Evolutionary conservation across 2,797 vertebrate genomes (phyloP).

Genomic region (Ibycter americanus): DNA sequence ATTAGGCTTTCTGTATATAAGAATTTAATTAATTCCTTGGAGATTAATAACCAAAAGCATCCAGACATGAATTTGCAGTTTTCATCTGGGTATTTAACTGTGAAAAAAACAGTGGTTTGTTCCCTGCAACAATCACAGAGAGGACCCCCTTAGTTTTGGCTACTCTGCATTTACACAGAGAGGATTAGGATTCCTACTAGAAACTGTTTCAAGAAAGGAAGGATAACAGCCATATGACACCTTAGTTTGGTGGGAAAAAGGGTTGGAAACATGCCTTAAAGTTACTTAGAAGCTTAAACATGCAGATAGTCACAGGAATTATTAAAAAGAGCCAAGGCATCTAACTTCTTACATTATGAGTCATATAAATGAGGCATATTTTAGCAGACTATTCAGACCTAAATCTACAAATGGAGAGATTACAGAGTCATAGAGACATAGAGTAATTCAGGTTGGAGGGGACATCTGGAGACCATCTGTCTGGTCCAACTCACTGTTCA

Average conservation of each 20-base stretch:
- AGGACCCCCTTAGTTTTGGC: not conserved
- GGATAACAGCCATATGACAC: not conserved
- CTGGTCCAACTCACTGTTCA: not conserved
- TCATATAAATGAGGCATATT: not conserved
- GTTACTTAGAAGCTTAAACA: not conserved
- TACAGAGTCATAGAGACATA: not conserved
- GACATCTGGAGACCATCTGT: not conserved
- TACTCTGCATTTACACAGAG: not conserved
- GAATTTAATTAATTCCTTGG: not conserved
- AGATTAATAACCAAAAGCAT: not conserved
- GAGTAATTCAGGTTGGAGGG: not conserved
- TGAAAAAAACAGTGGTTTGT: accelerated
- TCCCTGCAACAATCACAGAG: not conserved
- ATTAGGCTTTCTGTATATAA: not conserved
- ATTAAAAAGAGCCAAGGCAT: not conserved
- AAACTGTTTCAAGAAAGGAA: not conserved
- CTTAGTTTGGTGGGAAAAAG: not conserved
- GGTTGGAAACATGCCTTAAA: not conserved
- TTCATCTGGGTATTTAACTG: not conserved
- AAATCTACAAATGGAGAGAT: not conserved
- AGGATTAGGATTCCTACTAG: not conserved
- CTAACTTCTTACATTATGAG: not conserved
- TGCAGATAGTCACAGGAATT: not conserved
- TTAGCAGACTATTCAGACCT: not conserved
- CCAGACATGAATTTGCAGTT: not conserved